Evolutionary conservation across 2,797 vertebrate genomes (phyloP).

Genomic region (Lagorchestes hirsutus): DNA sequence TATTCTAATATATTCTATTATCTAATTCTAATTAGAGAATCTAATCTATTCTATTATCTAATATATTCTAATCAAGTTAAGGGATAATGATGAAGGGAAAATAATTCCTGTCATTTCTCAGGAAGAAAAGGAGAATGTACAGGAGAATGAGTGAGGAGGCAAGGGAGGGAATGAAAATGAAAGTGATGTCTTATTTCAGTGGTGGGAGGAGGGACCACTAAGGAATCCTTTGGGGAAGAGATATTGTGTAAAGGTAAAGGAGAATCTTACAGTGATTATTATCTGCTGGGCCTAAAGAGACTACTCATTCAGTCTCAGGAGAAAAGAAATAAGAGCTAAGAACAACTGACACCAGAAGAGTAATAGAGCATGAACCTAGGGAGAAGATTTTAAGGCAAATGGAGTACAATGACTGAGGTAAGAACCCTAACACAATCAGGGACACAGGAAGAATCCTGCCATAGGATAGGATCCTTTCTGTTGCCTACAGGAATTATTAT

Average conservation of each 20-base stretch:
- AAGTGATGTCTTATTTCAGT: neutral
- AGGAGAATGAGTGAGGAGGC: neutral
- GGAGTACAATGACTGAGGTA: neutral
- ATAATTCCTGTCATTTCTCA: neutral
- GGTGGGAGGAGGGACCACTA: neutral
- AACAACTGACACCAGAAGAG: neutral
- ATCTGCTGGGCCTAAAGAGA: neutral
- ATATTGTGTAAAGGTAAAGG: neutral
- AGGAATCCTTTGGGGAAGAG: neutral
- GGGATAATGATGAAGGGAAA: neutral
- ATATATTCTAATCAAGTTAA: neutral
- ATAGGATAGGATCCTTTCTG: neutral
- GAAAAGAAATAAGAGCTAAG: neutral
- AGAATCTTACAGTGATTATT: neutral
- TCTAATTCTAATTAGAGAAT: too few species aligned
- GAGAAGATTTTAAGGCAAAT: neutral
- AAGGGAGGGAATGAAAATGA: neutral
- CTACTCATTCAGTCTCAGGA: neutral
- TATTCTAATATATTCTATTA: neutral
- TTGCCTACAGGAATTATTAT: neutral
- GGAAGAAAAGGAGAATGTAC: neutral
- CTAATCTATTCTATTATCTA: neutral
- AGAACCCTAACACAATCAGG: neutral
- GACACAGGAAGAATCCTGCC: neutral
- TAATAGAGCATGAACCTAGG: neutral